A percentile compares a stretch with the other conserved stretches of the same genome.
Conservation (phyloP, 2,888 invertebrate species). For the Sminthurinus aureus region DNA sequence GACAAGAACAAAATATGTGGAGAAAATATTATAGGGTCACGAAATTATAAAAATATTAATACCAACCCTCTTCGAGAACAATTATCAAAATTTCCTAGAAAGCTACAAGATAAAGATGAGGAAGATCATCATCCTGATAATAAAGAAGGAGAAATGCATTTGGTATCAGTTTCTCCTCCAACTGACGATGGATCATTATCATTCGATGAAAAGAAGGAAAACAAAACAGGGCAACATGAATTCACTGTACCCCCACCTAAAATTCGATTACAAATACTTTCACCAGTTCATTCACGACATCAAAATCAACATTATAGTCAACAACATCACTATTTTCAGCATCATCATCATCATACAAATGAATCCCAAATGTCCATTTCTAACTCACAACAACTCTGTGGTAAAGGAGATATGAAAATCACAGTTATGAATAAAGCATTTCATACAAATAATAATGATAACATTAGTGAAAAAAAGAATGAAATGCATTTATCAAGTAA, state of each 20-base stretch:
- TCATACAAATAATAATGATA: not conserved
- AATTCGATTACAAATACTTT: conserved; percentile 31
- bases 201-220: no score
- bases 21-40: not conserved
- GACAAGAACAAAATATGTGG: not conserved
- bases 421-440: not conserved
- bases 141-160: not conserved
- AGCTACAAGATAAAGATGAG: not conserved
- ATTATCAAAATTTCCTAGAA: not conserved
- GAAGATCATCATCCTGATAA: not conserved
- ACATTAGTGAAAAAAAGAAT: not conserved
- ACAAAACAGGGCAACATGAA: not conserved
- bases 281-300: conserved; percentile 34
- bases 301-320: conserved; percentile 8
- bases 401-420: not conserved
- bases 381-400: not conserved
- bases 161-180: not conserved
- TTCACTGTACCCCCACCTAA: conserved; percentile 17
- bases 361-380: not conserved
- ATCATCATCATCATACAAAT: not conserved
- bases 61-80: not conserved
- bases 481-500: no score
- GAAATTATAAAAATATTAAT: not conserved
- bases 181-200: not conserved
- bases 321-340: not conserved